Base-by-base conservation (phyloP, 2,888 invertebrate genomes). In the Cynaeus angustus region DNA sequence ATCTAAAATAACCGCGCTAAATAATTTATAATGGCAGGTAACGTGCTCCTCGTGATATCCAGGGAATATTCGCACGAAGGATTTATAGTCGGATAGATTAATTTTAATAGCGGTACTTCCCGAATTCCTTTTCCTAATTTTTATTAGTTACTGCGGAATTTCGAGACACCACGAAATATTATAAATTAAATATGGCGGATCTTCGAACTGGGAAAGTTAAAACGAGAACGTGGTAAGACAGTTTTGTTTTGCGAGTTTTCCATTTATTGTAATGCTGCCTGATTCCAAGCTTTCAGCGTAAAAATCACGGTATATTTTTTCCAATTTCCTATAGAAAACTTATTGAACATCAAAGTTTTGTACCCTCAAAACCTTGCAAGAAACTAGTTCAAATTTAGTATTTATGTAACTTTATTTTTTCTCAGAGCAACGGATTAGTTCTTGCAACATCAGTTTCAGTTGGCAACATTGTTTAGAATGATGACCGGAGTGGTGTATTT, bases 1-100 rank as follows among this genome's bases (percentile, higher is more conserved):
- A 78, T 79, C 79, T 78, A 72, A 74, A 79, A 76, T 76, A 78
- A 78, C 79, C 76, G 76, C 77, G 71, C 73, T 79, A 79, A 78
- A 78, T 78, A 77, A 79, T 79, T 79, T 80, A 80, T 79, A 76
- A 78, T 74, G 70, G 77, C 76, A 77, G 78, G 77, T 78, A 77
- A 73, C 77, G 75, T 72, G 72, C 74, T 65, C 72, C 74, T 70
- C 69, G 65, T 70, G 76, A 73, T 75, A 70, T 74, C 73, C 74
- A 68, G 69, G 71, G 75, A 73, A 72, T 75, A 72, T 76, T 71
- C 70, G 71, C 71, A 12, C 65, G 50, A 61, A 68, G 72, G 76
- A 78, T 78, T 79, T 78, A 77, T 78, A 67, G 72, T 66, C 52
- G 62, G 50, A 61, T 59, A 74, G 74, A 76, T 76, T 77, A 77